These are phyloP conservation scores for Calameuta pallipes DNA, from an alignment of 2,888 invertebrate species.

Conservation along the genomic window DNA sequence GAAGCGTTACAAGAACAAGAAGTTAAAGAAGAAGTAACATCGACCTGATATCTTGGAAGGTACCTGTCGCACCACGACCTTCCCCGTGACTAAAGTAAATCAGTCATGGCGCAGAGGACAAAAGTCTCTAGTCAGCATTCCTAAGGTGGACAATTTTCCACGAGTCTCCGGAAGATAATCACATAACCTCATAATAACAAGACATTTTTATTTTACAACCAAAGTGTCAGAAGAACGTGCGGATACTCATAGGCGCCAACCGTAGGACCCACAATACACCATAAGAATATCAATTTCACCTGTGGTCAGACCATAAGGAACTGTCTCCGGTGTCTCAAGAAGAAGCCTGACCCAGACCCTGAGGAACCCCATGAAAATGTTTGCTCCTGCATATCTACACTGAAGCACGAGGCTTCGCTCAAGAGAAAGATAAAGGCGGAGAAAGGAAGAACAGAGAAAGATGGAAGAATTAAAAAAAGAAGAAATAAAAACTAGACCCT, in stretches of 20 bases:
- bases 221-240: neutral
- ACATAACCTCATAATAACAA: neutral
- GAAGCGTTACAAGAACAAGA: conserved; percentile 1
- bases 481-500: conserved; percentile 16
- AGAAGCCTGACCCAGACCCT: conserved; percentile 7
- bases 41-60: conserved; percentile 25
- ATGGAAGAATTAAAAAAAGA: conserved; percentile 11
- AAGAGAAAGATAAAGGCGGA: conserved; percentile 11
- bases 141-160: neutral
- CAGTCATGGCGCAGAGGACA: conserved; percentile 15
- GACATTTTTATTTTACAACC: neutral
- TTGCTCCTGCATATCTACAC: conserved; percentile 28
- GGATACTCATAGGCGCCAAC: neutral
- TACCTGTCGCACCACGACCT: conserved; percentile 44
- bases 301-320: conserved; percentile 1
- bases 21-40: conserved; percentile 8
- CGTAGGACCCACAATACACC: neutral
- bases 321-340: conserved; percentile 20
- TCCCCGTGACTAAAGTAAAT: conserved; percentile 45
- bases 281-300: conserved; percentile 10
- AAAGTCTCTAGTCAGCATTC: neutral
- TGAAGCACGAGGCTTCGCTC: conserved; percentile 2
- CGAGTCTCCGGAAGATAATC: neutral
- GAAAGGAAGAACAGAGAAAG: conserved; percentile 7
- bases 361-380: conserved; percentile 30